A percentile compares a stretch with the other conserved stretches of the same genome.
phyloP scores from a whole-genome alignment of 64 coral and sea anemone species.

The Trachythela sp. region DNA sequence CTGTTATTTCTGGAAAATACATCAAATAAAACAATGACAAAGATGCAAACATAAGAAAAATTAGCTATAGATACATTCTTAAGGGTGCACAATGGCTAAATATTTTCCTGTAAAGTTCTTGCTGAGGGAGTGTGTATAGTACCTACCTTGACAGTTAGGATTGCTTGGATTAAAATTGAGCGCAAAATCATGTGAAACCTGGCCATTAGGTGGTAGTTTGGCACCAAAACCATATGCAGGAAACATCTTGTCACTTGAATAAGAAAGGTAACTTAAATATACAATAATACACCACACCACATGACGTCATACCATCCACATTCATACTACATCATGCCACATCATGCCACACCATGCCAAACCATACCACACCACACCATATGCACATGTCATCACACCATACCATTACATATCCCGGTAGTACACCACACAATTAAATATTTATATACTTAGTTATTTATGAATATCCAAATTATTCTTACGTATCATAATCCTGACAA shows the following conservation, averaged over 20 bases:
- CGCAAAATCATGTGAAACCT: conserved; percentile 98
- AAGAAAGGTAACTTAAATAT: background rate
- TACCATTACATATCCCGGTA: no score
- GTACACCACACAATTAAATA: no score
- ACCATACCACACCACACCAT: no score
- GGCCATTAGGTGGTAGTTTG: conserved; percentile 65
- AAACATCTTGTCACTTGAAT: conserved; percentile 77
- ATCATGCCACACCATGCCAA: no score
- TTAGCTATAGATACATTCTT: no score
- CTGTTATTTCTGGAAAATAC: conserved; percentile 52
- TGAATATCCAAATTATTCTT: no score
- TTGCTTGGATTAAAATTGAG: conserved; percentile 88
- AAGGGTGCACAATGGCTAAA: no score
- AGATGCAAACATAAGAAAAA: background rate
- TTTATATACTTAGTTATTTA: no score
- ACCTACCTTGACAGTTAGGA: conserved; percentile 78
- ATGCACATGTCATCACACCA: no score
- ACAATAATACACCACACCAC: background rate
- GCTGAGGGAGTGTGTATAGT: background rate
- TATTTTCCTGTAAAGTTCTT: no score
- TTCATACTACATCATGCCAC: no score
- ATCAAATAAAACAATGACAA: background rate
- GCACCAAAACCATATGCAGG: conserved; percentile 96
- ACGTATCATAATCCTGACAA: conserved; percentile 97
- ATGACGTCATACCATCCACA: no score